Evolutionary conservation across 2,113 vertebrate genomes (phyloP), one percentile per base, ranked within the genome.

Genomic region (Cryptotis parvus): DNA sequence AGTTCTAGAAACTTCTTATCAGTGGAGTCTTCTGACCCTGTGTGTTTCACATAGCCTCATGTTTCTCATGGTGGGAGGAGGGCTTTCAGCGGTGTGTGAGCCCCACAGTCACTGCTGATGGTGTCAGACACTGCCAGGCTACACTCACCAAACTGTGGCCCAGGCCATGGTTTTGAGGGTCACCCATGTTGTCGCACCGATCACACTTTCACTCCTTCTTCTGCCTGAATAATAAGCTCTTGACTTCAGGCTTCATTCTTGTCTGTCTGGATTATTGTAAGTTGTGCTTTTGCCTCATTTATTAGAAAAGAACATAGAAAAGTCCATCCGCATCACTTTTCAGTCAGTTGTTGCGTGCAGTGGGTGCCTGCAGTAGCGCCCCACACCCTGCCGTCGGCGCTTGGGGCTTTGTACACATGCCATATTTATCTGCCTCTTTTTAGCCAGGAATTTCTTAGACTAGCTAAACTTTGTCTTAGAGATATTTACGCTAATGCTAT

Each of bases 401-500:
- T 20, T 43, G 31, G 74, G 75, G 92, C 97, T 93, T 98, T 98
- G 94, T 98, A 97, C 97, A 98, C 98, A 98, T 98, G 98, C 99
- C 99, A 98, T 99, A 99, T 99, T 98, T 98, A 98, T 98, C 97
- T 92, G 88, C 95, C 94, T 91, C n/a, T 84, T 97, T 97, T 98
- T 97, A 98, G 98, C 98, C 98, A 98, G 99, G 98, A 99, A 99
- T 98, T 99, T 98, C 98, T 96, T 98, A 97, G 97, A 97, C 97
- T 98, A 98, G 97, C 97, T 96, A 97, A 98, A 97, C 43, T 98
- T 98, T 98, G 97, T 97, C 98, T 94, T 96, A 96, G 95, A 96
- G 98, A 96, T 98, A 94, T 93, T 97, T 96, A 96, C 98, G 97
- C 97, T n/a, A 96, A 97, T 97, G 97, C 97, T 97, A 96, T 97